Percentiles rank a stretch among this genome's conserved stretches.
Evolutionary conservation across 2,797 vertebrate genomes (phyloP).

Genomic region (Perodicticus potto): DNA sequence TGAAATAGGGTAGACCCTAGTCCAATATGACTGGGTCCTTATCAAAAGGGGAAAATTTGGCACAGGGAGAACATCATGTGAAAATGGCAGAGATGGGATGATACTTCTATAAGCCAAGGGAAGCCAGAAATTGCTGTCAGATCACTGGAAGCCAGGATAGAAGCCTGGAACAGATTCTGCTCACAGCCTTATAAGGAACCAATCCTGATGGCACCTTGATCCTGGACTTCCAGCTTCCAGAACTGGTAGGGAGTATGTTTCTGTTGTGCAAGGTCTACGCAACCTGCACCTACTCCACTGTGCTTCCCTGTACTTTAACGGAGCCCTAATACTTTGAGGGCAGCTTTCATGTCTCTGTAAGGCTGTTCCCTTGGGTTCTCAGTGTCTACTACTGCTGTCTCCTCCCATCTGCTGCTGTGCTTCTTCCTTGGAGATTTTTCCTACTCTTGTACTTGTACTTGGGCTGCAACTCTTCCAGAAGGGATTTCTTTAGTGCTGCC

Average conservation of each 20-base stretch:
- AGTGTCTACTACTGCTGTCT: fast-evolving
- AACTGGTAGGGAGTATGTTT: fast-evolving
- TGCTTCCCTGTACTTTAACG: not conserved
- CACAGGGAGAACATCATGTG: not conserved
- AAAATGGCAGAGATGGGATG: not conserved
- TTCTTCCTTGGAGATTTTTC: not conserved
- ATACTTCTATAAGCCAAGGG: not conserved
- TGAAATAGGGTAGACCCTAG: fast-evolving
- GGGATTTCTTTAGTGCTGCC: fast-evolving
- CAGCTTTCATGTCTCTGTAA: fast-evolving
- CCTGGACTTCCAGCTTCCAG: not conserved
- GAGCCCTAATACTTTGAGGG: fast-evolving
- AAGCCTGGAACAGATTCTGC: too few species aligned
- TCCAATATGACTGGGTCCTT: not conserved
- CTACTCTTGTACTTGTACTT: fast-evolving
- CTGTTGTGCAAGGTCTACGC: fast-evolving
- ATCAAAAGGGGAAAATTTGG: not conserved
- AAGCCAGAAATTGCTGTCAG: not conserved
- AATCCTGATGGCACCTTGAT: fast-evolving
- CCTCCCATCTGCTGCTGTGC: fast-evolving
- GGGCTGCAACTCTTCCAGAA: not conserved
- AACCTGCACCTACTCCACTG: fast-evolving
- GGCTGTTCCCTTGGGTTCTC: fast-evolving
- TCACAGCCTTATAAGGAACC: too few species aligned
- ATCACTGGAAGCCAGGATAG: not conserved